Conservation (phyloP, 2,888 invertebrate genomes). For the Cheilosia grossa region DNA sequence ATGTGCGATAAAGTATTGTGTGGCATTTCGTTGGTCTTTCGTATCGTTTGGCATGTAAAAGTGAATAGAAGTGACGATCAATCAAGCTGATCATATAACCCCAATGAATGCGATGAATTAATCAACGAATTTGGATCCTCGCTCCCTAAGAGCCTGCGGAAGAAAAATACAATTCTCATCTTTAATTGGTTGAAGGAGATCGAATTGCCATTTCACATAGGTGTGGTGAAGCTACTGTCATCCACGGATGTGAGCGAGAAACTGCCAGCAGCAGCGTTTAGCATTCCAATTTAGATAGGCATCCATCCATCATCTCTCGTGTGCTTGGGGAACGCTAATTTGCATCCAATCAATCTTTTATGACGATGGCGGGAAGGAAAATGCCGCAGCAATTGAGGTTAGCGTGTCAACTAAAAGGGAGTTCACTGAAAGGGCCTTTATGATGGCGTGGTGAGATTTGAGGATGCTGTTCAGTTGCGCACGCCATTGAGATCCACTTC, state of each 20-base stretch:
- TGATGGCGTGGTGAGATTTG: constrained; percentile 5
- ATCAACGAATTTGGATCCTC: constrained; percentile 29
- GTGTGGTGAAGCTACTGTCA: constrained; percentile 19
- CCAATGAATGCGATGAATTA: constrained; percentile 48
- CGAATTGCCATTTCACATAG: not conserved
- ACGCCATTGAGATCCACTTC: not conserved
- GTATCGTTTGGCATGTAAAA: constrained; percentile 6
- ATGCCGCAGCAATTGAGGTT: constrained; percentile 35
- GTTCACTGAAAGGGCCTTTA: constrained; percentile 17
- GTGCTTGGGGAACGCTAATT: constrained; percentile 37
- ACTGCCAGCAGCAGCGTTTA: constrained; percentile 12
- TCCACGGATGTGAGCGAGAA: not conserved
- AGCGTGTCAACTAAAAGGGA: constrained; percentile 54
- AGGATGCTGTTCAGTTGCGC: constrained; percentile 9
- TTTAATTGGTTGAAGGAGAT: constrained; percentile 18
- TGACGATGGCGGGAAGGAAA: constrained; percentile 24
- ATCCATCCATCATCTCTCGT: constrained; percentile 53
- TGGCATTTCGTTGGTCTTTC: constrained; percentile 21
- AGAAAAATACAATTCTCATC: constrained; percentile 14
- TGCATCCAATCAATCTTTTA: constrained; percentile 61
- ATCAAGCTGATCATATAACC: constrained; percentile 19
- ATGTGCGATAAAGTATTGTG: constrained; percentile 27
- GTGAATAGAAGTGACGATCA: constrained; percentile 35
- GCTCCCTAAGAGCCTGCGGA: not conserved
- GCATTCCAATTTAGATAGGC: constrained; percentile 56